A percentile compares a stretch with the other conserved stretches of the same genome.
These are phyloP conservation scores for Myotis daubentonii DNA, from an alignment of 2,797 vertebrate species.

Conservation along the genomic window DNA sequence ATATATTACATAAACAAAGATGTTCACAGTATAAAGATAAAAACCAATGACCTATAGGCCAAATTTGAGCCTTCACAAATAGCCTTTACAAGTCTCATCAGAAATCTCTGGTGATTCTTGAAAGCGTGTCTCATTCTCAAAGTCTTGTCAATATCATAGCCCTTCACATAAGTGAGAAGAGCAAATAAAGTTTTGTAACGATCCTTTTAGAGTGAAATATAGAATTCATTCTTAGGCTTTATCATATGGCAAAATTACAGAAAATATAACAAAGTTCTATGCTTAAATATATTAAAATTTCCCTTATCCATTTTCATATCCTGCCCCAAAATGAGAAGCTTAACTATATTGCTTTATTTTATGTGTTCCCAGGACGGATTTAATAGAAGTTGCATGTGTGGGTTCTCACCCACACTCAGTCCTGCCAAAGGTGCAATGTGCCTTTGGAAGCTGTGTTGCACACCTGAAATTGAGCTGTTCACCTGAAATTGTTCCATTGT, in stretches of 20 bases:
- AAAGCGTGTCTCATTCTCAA: constrained; percentile 3
- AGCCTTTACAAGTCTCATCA: neutral
- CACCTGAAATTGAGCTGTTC: neutral
- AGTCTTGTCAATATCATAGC: neutral
- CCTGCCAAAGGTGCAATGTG: neutral
- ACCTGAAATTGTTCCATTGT: neutral
- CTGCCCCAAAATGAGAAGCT: neutral
- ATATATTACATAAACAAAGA: neutral
- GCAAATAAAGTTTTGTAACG: constrained; percentile 25
- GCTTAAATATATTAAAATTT: neutral
- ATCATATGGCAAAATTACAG: constrained; percentile 6
- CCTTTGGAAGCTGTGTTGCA: neutral
- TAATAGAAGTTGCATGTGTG: neutral
- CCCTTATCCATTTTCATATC: neutral
- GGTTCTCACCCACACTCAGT: neutral
- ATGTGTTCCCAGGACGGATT: neutral
- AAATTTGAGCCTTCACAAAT: constrained; percentile 4
- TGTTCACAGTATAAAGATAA: neutral
- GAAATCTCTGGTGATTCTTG: constrained; percentile 1
- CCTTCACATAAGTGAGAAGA: neutral
- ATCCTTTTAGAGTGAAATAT: constrained; percentile 29
- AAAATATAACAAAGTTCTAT: constrained; percentile 17
- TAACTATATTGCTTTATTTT: neutral
- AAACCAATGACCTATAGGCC: neutral
- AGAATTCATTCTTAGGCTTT: constrained; percentile 44